Conservation (phyloP, 1,140 invertebrate genomes). For the Amyelois transitella region DNA sequence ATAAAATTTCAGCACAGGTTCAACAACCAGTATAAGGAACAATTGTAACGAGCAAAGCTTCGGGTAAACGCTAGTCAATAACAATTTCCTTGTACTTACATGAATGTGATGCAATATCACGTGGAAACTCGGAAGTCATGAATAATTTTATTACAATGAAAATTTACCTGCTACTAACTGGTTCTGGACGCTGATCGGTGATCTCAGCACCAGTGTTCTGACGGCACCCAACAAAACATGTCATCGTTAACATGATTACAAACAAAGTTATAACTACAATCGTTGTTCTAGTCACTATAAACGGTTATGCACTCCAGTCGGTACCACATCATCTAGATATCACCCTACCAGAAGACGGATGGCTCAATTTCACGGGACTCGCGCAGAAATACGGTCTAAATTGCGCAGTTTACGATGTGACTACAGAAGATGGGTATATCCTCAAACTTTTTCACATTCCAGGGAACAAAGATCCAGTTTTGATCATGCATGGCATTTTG, state of each 20-base stretch:
- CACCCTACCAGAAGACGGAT: constrained; percentile 8
- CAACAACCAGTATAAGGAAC: too few relatives aligned
- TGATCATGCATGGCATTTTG: constrained; percentile 80
- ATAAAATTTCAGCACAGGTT: too few relatives aligned
- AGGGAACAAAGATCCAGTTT: constrained; percentile 48
- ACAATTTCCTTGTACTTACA: too few relatives aligned
- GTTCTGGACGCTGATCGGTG: not conserved
- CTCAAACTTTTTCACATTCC: constrained; percentile 17
- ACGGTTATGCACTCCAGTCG: not conserved
- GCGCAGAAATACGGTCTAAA: constrained; percentile 15
- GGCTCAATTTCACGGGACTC: constrained; percentile 13
- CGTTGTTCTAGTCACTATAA: not conserved
- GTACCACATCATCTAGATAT: not conserved
- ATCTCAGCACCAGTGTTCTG: not conserved
- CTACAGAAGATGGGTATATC: constrained; percentile 23
- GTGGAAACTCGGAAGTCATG: too few relatives aligned
- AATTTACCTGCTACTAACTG: not conserved
- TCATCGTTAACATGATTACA: not conserved
- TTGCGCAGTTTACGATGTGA: constrained; percentile 7
- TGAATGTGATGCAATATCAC: too few relatives aligned
- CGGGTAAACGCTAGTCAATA: too few relatives aligned
- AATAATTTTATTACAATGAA: too few relatives aligned
- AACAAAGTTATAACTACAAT: not conserved
- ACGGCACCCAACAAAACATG: not conserved
- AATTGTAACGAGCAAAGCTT: too few relatives aligned